Percentiles rank a stretch among this genome's conserved stretches.
Evolutionary conservation across 2,888 invertebrate species (phyloP).

Genomic region (Balanococcus diminutus): DNA sequence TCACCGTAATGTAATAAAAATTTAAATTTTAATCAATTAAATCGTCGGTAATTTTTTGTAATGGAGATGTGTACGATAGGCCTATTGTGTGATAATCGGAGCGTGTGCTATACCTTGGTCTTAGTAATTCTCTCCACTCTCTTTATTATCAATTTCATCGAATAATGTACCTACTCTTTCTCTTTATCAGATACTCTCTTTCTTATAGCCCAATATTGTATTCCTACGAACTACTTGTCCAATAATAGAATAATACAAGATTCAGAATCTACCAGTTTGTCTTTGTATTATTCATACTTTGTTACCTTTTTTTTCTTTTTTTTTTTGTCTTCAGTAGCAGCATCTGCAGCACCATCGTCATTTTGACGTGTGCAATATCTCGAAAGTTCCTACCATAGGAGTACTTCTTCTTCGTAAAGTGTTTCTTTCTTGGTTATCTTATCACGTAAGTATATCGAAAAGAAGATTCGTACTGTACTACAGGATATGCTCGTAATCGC

Average conservation of each 20-base stretch:
- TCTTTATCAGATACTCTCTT: neutral
- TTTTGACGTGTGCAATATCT: neutral
- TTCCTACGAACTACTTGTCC: neutral
- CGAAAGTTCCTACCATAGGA: too few relatives aligned
- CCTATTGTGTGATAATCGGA: slow-evolving; percentile 26
- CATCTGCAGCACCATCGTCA: neutral
- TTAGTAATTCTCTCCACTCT: neutral
- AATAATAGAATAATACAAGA: neutral
- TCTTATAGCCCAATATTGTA: neutral
- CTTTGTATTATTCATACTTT: neutral
- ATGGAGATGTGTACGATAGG: neutral
- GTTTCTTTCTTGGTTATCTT: neutral
- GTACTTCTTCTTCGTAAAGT: neutral
- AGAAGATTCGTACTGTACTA: neutral
- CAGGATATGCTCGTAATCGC: neutral
- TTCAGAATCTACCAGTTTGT: neutral
- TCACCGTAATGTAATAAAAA: neutral
- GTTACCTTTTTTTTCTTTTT: too few relatives aligned
- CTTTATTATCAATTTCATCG: neutral
- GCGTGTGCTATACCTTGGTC: slow-evolving; percentile 1
- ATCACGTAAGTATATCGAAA: neutral
- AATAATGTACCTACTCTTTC: neutral
- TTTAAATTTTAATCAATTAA: slow-evolving; percentile 40
- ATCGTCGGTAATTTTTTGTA: slow-evolving; percentile 1
- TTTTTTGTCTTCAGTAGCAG: too few relatives aligned